Percentiles rank a stretch among this genome's conserved stretches.
These are phyloP conservation scores for Cyrtonyx montezumae DNA, from an alignment of 2,113 vertebrate species.

Conservation along the genomic window DNA sequence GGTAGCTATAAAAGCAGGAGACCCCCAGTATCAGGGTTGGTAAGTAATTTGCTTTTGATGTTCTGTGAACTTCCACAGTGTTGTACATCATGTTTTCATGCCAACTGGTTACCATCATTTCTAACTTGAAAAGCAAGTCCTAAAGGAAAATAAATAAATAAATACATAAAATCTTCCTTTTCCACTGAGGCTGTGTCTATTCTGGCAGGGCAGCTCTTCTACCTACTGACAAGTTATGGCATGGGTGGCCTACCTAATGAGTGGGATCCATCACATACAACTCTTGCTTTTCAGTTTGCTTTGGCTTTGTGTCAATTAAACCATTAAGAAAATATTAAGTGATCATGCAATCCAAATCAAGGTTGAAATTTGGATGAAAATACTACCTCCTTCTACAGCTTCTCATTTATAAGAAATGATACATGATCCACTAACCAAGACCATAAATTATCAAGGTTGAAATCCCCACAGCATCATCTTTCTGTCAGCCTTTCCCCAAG, in stretches of 20 bases:
- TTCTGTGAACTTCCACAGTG: neutral
- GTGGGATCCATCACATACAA: neutral
- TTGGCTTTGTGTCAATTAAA: neutral
- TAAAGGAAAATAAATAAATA: neutral
- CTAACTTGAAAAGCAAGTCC: neutral
- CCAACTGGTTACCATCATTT: neutral
- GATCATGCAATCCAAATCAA: neutral
- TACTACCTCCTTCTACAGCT: neutral
- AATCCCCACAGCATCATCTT: constrained; percentile 19
- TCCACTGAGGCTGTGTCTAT: neutral
- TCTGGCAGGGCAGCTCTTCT: neutral
- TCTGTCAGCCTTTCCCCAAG: constrained; percentile 13
- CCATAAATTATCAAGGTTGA: constrained; percentile 14
- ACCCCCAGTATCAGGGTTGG: neutral
- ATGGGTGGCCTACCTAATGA: neutral
- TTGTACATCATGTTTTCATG: neutral
- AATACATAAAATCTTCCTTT: too few relatives aligned
- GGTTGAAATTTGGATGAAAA: neutral
- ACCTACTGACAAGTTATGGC: neutral
- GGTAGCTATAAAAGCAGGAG: neutral
- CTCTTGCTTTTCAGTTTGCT: neutral
- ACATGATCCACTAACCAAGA: neutral
- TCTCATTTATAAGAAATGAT: constrained; percentile 24
- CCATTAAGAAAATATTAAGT: neutral
- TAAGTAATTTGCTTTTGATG: neutral